Base-by-base conservation (phyloP, 2,113 vertebrate genomes). In the Pterophyllum scalare region DNA sequence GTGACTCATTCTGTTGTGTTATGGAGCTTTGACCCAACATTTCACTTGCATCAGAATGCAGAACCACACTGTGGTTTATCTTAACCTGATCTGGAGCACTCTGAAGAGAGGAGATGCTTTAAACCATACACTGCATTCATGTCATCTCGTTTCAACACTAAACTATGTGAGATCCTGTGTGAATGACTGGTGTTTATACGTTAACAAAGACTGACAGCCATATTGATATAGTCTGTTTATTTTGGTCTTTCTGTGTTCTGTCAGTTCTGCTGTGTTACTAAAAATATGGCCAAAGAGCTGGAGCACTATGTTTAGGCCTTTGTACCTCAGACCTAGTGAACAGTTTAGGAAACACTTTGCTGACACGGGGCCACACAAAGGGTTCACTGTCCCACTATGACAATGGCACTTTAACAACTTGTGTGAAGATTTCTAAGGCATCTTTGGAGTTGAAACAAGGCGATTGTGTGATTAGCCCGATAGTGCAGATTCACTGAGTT, bases 211-310 rank as follows among this genome's bases (percentile, higher is more conserved):
- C 52, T 38, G 75, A 58, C 59, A 33, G 40, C 49, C 59, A 75
- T 75, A 77, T 46, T 79, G 82, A 88, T 75, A 75, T 49, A 82
- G 77, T 46, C 57, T 28, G 31, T 35, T 83, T 85, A 77, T 77
- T 43, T 75, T 79, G 67, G 31, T 72, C 79, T 59, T 77, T 89
- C 74, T 57, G 43, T 87, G 83, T 89, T 88, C 81, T 81, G 78
- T 72, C 83, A 54, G 52, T 83, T 84, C 80, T 89, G 85, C 87
- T 91, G 80, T 84, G 82, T 79, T 91, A 58, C 92, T 93, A 94
- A 91, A 94, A 93, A 92, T 94, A 93, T 61, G 87, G 78, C 67
- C 77, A 64, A 60, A 75, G 90, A 83, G 82, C 60, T 64, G 60
- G 88, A 82, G 88, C 80, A 78, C 83, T 79, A 76, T 65, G 85